Evolutionary conservation across 2,113 vertebrate genomes (phyloP), one percentile per base, ranked within the genome.

Genomic region (Empidonax traillii): DNA sequence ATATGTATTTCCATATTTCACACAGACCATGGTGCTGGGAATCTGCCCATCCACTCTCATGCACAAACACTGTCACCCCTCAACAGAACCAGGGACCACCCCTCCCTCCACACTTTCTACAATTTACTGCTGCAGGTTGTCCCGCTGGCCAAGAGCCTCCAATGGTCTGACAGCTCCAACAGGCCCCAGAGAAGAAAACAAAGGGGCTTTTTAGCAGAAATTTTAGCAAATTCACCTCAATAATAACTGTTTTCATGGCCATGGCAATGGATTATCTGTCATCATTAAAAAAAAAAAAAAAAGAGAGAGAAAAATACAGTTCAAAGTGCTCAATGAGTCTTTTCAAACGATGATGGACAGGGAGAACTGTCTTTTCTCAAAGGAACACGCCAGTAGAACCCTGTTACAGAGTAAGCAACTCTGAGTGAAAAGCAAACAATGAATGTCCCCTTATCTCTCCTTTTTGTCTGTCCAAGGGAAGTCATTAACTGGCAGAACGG

Each of bases 1-100:
- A 1, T 0, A 1, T 2, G 3, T 8, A 1, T 39, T 61, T 85
- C 39, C 27, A 4, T 41, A 20, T 41, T 41, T 30, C 12, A 4
- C 61, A 20, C 61, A 21, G 61, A 2, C 13, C 8, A 8, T 20
- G 11, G 37, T 7, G 0, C 30, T 77, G 46, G 37, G 37, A 46
- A 25, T 2, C 14, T 16, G 3, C 35, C 39, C 39, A 25, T 11
- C 15, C 23, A 12, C 74, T 35, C 31, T 28, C 14, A 17, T 0
- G 1, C 3, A 9, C 27, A 46, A 35, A 41, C 17, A 2, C 5
- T 7, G 11, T 16, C 66, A n/a, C 23, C 30, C 59, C 25, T 17
- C 74, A 27, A 6, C 10, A 74, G 46, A 67, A 12, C 4, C 62
- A 43, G 22, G 25, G 17, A 12, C n/a, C 14, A 2, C 16, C 24